phyloP scores from a whole-genome alignment of 1,140 invertebrate species.

The Pollicipes pollicipes region DNA sequence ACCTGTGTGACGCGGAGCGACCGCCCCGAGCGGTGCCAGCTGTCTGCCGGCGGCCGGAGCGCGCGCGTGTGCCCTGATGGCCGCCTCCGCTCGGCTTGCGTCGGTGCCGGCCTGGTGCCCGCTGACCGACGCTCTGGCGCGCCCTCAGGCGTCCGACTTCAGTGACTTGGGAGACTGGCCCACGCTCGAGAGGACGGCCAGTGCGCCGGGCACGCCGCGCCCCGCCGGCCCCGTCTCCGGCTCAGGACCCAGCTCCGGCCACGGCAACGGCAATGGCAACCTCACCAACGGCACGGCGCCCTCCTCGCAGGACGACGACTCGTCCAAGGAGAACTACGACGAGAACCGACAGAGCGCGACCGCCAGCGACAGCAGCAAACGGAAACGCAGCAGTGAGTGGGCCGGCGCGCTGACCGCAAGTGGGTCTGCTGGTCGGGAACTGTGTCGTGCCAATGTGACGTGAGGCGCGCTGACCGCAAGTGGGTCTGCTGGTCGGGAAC shows the following conservation, averaged over 20 bases:
- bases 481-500: no score
- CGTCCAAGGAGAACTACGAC: constrained; percentile 19
- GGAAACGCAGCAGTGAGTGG: constrained; percentile 21
- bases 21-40: no score
- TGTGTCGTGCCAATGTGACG: no score
- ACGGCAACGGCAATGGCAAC: constrained; percentile 19
- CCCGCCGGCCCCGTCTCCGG: constrained; percentile 27
- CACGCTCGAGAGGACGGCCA: constrained; percentile 38
- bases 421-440: no score
- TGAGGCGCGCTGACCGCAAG: no score
- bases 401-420: constrained; percentile 6
- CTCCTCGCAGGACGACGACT: constrained; percentile 24
- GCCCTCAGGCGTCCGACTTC: constrained; percentile 46
- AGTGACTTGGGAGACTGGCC: constrained; percentile 59
- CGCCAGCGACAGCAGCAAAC: constrained; percentile 32
- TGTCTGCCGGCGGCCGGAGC: no score
- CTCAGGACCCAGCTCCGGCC: constrained; percentile 29
- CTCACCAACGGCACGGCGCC: constrained; percentile 27
- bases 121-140: no score
- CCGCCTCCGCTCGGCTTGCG: constrained; percentile 5
- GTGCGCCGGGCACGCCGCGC: constrained; percentile 27
- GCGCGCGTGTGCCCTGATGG: background rate
- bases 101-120: no score
- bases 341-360: constrained; percentile 14
- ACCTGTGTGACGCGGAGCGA: no score